A percentile compares a stretch with the other conserved stretches of the same genome.
These are phyloP conservation scores for Carapus acus DNA, from an alignment of 2,797 vertebrate genomes.

Conservation along the genomic window DNA sequence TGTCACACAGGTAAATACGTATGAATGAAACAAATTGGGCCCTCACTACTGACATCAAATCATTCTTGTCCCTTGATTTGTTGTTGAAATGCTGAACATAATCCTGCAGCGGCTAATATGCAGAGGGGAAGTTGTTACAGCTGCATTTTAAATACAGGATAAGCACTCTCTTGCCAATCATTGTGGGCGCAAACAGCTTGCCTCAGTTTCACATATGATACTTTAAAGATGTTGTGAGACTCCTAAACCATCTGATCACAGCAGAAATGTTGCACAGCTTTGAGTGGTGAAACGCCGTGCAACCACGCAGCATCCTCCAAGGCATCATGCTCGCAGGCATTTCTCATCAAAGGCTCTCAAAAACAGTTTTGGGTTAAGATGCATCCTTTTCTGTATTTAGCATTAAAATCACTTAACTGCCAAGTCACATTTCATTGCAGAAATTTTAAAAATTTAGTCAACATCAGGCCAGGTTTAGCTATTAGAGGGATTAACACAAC, in stretches of 20 bases:
- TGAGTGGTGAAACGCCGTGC: constrained; percentile 5
- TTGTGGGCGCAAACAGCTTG: constrained; percentile 18
- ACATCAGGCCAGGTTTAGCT: constrained; percentile 4
- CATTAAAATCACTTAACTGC: constrained; percentile 15
- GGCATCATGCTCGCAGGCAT: constrained; percentile 3
- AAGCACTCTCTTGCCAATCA: constrained; percentile 18
- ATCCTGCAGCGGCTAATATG: constrained; percentile 5
- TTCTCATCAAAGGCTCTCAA: constrained; percentile 29
- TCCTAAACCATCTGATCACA: constrained; percentile 2
- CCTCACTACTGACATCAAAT: no score
- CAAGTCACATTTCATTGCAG: constrained; percentile 9
- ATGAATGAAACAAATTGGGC: no score
- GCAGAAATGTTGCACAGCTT: constrained; percentile 6
- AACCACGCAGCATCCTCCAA: constrained; percentile 15
- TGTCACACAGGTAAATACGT: no score
- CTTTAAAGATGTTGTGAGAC: constrained; percentile 23
- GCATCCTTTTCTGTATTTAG: constrained; percentile 18
- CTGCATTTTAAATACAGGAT: constrained; percentile 13
- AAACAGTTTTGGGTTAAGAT: constrained; percentile 21
- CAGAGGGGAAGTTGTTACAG: constrained; percentile 13
- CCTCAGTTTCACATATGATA: constrained; percentile 14
- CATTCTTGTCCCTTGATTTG: no score
- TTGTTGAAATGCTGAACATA: constrained; percentile 4
- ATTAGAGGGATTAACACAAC: background rate
- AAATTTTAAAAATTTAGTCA: background rate